A percentile compares a stretch with the other conserved stretches of the same genome.
Evolutionary conservation across 2,888 invertebrate species (phyloP).

Genomic region (Alviniconcha strummeri): DNA sequence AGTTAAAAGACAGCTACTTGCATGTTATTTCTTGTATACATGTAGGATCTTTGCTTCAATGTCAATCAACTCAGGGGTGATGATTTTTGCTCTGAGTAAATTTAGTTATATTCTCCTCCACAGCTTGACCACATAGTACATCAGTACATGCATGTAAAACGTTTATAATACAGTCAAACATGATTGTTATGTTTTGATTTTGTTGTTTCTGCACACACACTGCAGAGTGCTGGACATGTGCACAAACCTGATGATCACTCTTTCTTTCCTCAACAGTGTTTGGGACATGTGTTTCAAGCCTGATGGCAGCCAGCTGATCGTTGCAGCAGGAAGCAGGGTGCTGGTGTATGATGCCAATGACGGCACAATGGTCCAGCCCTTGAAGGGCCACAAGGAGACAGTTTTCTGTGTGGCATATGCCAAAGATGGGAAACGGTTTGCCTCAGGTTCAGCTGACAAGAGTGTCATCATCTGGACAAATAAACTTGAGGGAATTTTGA

Average conservation of each 20-base stretch:
- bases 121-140: too few relatives aligned
- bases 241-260: not conserved
- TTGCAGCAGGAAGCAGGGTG: conserved; percentile 95
- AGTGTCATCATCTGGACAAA: conserved; percentile 98
- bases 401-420: conserved; percentile 95
- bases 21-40: not conserved
- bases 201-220: too few relatives aligned
- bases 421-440: conserved; percentile 95
- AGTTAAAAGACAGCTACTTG: too few relatives aligned
- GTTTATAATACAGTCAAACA: too few relatives aligned
- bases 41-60: not conserved
- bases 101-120: not conserved
- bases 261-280: conserved; percentile 79
- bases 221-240: too few relatives aligned
- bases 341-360: conserved; percentile 94
- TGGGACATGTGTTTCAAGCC: conserved; percentile 97
- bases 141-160: too few relatives aligned
- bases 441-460: conserved; percentile 97
- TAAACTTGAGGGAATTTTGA: conserved; percentile 94
- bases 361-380: conserved; percentile 90
- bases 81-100: not conserved
- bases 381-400: conserved; percentile 96
- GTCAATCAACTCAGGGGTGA: not conserved
- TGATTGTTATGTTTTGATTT: too few relatives aligned
- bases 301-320: conserved; percentile 93